Percentiles rank a stretch among this genome's conserved stretches.
Evolutionary conservation across 1,140 invertebrate genomes (phyloP).

Genomic region (Pentalonia nigronervosa): DNA sequence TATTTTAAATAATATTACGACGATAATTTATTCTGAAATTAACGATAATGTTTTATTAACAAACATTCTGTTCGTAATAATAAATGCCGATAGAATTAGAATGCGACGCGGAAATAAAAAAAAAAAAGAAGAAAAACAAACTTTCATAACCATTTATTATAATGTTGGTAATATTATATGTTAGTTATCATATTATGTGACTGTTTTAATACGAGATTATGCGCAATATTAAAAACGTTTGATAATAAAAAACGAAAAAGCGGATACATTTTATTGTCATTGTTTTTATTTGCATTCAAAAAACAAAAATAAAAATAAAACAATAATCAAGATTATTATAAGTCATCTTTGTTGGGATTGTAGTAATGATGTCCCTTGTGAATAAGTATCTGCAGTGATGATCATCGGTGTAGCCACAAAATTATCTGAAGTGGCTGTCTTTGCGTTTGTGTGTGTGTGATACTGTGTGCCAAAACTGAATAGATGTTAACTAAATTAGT

Average conservation of each 20-base stretch:
- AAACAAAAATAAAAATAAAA: too few relatives aligned
- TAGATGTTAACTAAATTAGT: not conserved
- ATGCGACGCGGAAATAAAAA: not conserved
- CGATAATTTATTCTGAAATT: not conserved
- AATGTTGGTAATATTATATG: not conserved
- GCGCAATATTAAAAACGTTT: not conserved
- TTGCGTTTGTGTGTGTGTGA: not conserved
- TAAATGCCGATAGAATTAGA: not conserved
- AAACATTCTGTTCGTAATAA: not conserved
- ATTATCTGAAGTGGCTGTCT: not conserved
- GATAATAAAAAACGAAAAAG: not conserved
- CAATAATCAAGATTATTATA: too few relatives aligned
- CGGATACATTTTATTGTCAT: not conserved
- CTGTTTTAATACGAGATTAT: not conserved
- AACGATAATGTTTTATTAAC: not conserved
- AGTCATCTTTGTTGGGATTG: not conserved
- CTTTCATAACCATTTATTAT: not conserved
- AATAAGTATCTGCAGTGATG: not conserved
- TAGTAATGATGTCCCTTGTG: not conserved
- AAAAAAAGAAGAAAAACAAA: not conserved
- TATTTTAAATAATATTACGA: not conserved
- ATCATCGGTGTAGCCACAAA: not conserved
- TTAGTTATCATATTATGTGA: not conserved
- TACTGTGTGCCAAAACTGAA: not conserved
- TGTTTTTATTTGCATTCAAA: not conserved